phyloP scores from a whole-genome alignment of 2,113 vertebrate genomes.

The human region DNA sequence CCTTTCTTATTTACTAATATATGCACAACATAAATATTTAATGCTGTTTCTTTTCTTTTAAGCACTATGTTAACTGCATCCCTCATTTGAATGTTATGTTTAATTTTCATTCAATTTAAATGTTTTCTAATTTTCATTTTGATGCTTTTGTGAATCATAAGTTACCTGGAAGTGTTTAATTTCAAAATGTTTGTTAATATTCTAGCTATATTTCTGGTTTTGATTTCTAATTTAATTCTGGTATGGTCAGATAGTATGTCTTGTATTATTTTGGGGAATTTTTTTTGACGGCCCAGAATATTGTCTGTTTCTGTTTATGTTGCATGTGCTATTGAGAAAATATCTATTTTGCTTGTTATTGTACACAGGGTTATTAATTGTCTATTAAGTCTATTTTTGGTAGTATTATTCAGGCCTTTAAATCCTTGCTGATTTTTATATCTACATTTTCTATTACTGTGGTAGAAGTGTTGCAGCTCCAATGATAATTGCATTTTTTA shows the following conservation, averaged over 20 bases:
- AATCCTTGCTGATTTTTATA: not conserved
- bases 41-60: not conserved
- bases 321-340: not conserved
- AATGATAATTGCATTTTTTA: not conserved
- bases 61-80: not conserved
- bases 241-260: not conserved
- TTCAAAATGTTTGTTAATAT: not conserved
- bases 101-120: not conserved
- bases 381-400: not conserved
- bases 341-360: not conserved
- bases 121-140: not conserved
- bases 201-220: not conserved
- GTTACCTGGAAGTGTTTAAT: not conserved
- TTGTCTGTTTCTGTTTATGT: not conserved
- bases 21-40: not conserved
- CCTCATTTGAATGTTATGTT: not conserved
- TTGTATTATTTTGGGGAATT: not conserved
- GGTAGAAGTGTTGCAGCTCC: not conserved
- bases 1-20: not conserved
- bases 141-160: not conserved
- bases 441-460: not conserved
- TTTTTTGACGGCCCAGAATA: not conserved
- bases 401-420: not conserved
- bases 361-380: not conserved
- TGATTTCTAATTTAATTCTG: not conserved